These are phyloP conservation scores for Mylabris phalerata DNA, from an alignment of 1,140 invertebrate species.

Conservation along the genomic window DNA sequence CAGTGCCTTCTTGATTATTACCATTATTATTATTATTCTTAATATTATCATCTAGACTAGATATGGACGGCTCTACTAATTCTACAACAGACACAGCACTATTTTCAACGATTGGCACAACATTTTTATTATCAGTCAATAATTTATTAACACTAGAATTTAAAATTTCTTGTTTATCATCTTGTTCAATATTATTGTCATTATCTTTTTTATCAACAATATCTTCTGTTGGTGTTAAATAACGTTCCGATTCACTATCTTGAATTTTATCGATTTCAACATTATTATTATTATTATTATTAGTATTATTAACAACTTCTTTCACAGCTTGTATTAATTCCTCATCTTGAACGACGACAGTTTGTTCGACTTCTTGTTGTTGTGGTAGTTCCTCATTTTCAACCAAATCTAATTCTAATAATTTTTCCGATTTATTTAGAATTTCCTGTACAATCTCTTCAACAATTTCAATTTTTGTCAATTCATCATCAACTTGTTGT, in stretches of 20 bases:
- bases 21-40: conserved; percentile 28
- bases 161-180: conserved; percentile 27
- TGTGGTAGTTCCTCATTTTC: conserved; percentile 6
- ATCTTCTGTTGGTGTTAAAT: conserved; percentile 40
- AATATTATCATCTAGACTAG: conserved; percentile 45
- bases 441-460: conserved; percentile 55
- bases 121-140: conserved; percentile 22
- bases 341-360: conserved; percentile 45
- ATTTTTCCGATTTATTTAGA: conserved; percentile 51
- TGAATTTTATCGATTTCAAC: conserved; percentile 19
- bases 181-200: conserved; percentile 24
- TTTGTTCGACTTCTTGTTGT: conserved; percentile 1
- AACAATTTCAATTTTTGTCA: conserved; percentile 47
- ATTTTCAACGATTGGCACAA: conserved; percentile 43
- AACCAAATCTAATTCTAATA: conserved; percentile 38
- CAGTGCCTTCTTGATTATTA: conserved; percentile 29
- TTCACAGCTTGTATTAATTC: conserved; percentile 46
- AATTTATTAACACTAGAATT: conserved; percentile 17
- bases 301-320: conserved; percentile 35
- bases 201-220: conserved; percentile 25
- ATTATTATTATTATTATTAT: conserved; percentile 20
- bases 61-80: conserved; percentile 52
- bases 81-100: conserved; percentile 42
- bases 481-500: conserved; percentile 41
- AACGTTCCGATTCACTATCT: conserved; percentile 40